phyloP scores from a whole-genome alignment of 2,888 invertebrate species.

The Alcis repandata region DNA sequence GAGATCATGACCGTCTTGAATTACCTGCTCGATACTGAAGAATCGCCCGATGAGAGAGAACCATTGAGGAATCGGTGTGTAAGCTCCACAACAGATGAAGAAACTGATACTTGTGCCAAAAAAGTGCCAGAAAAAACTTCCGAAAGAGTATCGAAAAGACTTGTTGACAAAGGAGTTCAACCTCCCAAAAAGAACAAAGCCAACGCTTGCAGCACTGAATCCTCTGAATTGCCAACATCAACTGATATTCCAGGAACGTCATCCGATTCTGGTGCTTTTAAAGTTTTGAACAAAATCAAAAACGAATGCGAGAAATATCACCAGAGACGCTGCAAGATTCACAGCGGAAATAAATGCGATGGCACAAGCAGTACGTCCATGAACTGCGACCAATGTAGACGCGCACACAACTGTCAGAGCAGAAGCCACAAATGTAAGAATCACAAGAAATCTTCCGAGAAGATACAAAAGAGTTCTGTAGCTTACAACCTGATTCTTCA shows the following conservation, averaged over 20 bases:
- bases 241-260: slow-evolving; percentile 72
- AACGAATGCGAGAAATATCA: slow-evolving; percentile 80
- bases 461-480: slow-evolving; percentile 70
- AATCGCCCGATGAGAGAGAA: slow-evolving; percentile 58
- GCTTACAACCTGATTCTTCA: slow-evolving; percentile 82
- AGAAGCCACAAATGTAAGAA: slow-evolving; percentile 70
- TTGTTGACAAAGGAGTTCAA: slow-evolving; percentile 68
- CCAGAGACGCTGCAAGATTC: slow-evolving; percentile 69
- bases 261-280: slow-evolving; percentile 74
- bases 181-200: slow-evolving; percentile 56
- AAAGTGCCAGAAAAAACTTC: slow-evolving; percentile 26
- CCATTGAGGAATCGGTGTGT: slow-evolving; percentile 32
- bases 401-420: slow-evolving; percentile 69
- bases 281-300: slow-evolving; percentile 74
- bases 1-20: slow-evolving; percentile 76
- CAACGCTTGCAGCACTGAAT: slow-evolving; percentile 52
- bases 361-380: slow-evolving; percentile 73
- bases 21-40: slow-evolving; percentile 79
- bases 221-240: slow-evolving; percentile 64
- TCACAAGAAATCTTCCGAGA: slow-evolving; percentile 65
- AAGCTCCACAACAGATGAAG: slow-evolving; percentile 31
- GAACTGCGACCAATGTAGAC: slow-evolving; percentile 73
- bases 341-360: slow-evolving; percentile 65
- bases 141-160: slow-evolving; percentile 39
- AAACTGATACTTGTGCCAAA: slow-evolving; percentile 16